These are phyloP conservation scores for Prunella strophiata DNA, from an alignment of 2,797 vertebrate species.

Conservation along the genomic window DNA sequence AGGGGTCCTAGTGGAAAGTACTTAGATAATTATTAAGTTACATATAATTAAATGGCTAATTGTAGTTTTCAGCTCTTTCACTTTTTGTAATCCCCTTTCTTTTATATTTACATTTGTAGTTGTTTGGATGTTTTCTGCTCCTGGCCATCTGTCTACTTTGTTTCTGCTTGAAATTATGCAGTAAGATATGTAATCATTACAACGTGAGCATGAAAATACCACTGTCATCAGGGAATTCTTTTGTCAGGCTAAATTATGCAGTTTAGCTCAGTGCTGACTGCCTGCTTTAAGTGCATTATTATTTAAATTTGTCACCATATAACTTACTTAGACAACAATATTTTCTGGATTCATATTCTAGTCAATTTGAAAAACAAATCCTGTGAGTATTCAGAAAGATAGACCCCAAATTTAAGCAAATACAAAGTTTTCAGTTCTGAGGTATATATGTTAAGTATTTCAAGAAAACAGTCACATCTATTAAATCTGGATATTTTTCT, in stretches of 20 bases:
- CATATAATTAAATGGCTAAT: not conserved
- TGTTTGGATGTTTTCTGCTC: conserved; percentile 2
- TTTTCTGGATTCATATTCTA: not conserved
- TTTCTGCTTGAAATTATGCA: not conserved
- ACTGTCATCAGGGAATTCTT: not conserved
- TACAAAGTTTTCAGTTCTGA: not conserved
- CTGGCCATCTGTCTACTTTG: not conserved
- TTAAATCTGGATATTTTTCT: not conserved
- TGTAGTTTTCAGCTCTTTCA: not conserved
- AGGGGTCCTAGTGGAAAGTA: not conserved
- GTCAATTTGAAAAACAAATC: not conserved
- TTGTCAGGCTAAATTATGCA: not conserved
- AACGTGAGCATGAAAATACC: not conserved
- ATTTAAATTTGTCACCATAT: not conserved
- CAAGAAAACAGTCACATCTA: not conserved
- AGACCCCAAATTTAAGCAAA: not conserved
- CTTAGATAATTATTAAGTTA: not conserved
- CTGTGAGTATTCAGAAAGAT: not conserved
- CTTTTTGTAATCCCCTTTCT: not conserved
- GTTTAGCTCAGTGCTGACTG: not conserved
- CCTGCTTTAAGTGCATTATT: not conserved
- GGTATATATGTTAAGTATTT: not conserved
- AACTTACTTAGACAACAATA: not conserved
- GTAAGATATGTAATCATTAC: not conserved
- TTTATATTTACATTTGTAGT: not conserved